Evolutionary conservation across 2,113 vertebrate genomes (phyloP).

Genomic region (Xenopus borealis): DNA sequence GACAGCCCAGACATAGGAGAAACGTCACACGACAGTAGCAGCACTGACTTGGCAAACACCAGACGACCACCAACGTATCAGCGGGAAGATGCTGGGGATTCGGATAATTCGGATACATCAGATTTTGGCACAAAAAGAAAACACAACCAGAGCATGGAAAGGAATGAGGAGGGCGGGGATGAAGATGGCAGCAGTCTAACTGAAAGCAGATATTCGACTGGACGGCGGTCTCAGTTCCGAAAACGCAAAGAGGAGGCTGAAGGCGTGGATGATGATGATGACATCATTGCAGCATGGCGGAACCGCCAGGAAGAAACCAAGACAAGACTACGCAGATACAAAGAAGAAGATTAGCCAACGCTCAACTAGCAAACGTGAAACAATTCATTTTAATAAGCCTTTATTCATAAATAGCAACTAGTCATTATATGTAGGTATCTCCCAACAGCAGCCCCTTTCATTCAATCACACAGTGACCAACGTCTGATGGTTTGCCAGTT

Average conservation of each 20-base stretch:
- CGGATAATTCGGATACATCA: constrained; percentile 55
- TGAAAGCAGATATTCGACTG: constrained; percentile 61
- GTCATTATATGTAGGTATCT: too few species aligned
- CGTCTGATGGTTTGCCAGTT: too few species aligned
- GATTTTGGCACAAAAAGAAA: constrained; percentile 73
- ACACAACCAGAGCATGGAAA: constrained; percentile 65
- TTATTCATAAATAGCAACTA: background rate
- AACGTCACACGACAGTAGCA: constrained; percentile 51
- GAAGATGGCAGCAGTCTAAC: constrained; percentile 51
- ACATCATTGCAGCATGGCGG: constrained; percentile 85
- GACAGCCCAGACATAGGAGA: constrained; percentile 63
- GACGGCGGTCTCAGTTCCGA: constrained; percentile 55
- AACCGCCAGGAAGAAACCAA: constrained; percentile 76
- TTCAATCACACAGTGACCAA: too few species aligned
- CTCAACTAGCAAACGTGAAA: too few species aligned
- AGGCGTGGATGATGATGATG: constrained; percentile 73
- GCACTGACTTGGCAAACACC: constrained; percentile 49
- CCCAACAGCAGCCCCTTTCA: too few species aligned
- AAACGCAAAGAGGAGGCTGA: constrained; percentile 53
- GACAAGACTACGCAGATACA: constrained; percentile 61
- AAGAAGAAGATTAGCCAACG: constrained; percentile 39
- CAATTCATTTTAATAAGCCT: background rate
- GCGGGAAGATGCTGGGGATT: constrained; percentile 59
- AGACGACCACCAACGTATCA: constrained; percentile 52
- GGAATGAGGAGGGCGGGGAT: constrained; percentile 63